Conservation (phyloP, 2,113 vertebrate genomes). For the Oceanodroma tethys region DNA sequence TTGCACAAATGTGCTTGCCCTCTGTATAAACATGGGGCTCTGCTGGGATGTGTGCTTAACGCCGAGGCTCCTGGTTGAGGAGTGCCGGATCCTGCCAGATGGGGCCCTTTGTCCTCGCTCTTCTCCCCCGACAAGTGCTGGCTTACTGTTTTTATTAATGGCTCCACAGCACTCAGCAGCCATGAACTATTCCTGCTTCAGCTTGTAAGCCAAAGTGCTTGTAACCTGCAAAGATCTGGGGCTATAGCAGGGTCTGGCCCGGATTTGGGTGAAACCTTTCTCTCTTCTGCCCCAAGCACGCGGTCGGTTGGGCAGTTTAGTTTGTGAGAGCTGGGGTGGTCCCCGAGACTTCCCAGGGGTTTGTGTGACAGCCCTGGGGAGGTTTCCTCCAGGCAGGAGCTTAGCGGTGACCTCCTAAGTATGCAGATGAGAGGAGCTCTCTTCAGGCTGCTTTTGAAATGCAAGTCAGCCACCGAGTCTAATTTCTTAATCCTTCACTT, state of each 20-base stretch:
- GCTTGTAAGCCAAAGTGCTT: neutral
- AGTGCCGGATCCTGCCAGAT: neutral
- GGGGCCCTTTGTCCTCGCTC: neutral
- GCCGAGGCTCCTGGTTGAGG: neutral
- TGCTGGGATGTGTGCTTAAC: neutral
- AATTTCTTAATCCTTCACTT: neutral
- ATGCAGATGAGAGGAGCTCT: neutral
- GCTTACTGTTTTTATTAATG: neutral
- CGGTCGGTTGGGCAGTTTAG: rapidly evolving
- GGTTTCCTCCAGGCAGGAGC: neutral
- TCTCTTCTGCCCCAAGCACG: neutral
- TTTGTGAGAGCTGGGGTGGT: neutral
- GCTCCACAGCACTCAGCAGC: neutral
- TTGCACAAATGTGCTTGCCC: neutral
- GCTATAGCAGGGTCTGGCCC: neutral
- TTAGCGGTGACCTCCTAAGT: neutral
- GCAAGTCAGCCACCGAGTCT: neutral
- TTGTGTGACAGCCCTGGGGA: neutral
- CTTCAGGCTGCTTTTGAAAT: neutral
- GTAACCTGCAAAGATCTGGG: neutral
- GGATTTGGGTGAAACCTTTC: neutral
- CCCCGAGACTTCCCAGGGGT: neutral
- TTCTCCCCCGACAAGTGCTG: neutral
- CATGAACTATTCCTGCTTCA: neutral
- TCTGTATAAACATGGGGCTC: rapidly evolving